Percentiles rank a stretch among this genome's conserved stretches.
These are phyloP conservation scores for Cephonodes hylas DNA, from an alignment of 2,888 invertebrate genomes.

Conservation along the genomic window DNA sequence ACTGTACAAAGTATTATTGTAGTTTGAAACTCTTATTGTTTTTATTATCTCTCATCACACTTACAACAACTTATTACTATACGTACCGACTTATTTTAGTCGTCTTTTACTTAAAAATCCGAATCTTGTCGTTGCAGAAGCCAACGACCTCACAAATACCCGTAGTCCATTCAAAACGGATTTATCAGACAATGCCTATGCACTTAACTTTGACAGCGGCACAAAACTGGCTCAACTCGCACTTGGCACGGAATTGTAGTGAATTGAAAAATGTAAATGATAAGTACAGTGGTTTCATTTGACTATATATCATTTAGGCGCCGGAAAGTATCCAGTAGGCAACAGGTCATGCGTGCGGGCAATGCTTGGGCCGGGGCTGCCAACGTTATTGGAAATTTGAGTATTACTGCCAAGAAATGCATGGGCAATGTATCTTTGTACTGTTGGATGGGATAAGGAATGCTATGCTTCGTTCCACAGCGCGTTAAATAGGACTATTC, in stretches of 20 bases:
- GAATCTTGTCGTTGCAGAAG: too few relatives aligned
- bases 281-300: constrained; percentile 71
- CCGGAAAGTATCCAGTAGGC: constrained; percentile 69
- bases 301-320: constrained; percentile 68
- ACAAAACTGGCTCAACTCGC: constrained; percentile 28
- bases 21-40: too few relatives aligned
- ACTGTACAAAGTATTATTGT: too few relatives aligned
- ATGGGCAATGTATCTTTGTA: neutral
- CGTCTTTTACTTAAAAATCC: too few relatives aligned
- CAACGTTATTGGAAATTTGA: constrained; percentile 4
- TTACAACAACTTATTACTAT: too few relatives aligned
- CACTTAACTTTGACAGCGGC: neutral
- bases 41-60: too few relatives aligned
- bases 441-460: neutral
- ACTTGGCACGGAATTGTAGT: constrained; percentile 62
- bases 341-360: constrained; percentile 64
- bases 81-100: too few relatives aligned
- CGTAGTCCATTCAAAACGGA: neutral
- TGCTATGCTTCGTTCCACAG: neutral
- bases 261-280: constrained; percentile 80
- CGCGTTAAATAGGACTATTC: too few relatives aligned
- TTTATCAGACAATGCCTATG: neutral
- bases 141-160: neutral
- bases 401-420: neutral
- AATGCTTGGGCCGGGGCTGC: neutral